These are phyloP conservation scores for Gallirallus australis DNA, from an alignment of 2,797 vertebrate species.

Conservation along the genomic window DNA sequence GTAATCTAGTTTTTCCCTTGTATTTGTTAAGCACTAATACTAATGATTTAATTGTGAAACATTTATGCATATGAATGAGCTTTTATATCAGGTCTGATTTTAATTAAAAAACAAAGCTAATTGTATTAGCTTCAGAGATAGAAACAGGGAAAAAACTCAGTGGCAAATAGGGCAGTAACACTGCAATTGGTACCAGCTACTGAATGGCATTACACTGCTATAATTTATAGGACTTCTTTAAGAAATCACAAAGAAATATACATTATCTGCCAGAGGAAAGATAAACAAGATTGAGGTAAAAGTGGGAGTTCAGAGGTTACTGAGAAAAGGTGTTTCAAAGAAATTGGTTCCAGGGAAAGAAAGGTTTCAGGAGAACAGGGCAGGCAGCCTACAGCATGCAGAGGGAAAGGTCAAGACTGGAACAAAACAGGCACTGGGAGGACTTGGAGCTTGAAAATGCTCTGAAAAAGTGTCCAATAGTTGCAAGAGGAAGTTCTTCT, in stretches of 20 bases:
- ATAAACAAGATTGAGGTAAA: background rate
- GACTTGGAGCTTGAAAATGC: background rate
- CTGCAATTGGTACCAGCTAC: background rate
- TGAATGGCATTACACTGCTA: background rate
- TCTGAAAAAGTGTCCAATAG: background rate
- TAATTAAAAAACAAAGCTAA: background rate
- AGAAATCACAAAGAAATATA: background rate
- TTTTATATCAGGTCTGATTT: slow-evolving; percentile 4
- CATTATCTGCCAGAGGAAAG: background rate
- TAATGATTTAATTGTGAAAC: slow-evolving; percentile 29
- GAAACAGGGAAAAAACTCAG: background rate
- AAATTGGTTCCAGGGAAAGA: background rate
- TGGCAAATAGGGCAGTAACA: background rate
- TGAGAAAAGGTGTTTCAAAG: background rate
- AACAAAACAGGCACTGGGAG: background rate
- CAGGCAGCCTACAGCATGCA: background rate
- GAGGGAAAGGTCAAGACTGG: background rate
- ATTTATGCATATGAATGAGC: slow-evolving; percentile 17
- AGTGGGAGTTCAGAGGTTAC: background rate
- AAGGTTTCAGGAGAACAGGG: background rate
- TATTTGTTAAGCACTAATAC: slow-evolving; percentile 18
- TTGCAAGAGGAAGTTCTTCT: background rate
- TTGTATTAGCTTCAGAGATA: background rate
- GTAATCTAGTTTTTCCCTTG: background rate
- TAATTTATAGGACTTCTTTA: background rate